phyloP scores from a whole-genome alignment of 2,888 invertebrate genomes.

The Drosophila merina region DNA sequence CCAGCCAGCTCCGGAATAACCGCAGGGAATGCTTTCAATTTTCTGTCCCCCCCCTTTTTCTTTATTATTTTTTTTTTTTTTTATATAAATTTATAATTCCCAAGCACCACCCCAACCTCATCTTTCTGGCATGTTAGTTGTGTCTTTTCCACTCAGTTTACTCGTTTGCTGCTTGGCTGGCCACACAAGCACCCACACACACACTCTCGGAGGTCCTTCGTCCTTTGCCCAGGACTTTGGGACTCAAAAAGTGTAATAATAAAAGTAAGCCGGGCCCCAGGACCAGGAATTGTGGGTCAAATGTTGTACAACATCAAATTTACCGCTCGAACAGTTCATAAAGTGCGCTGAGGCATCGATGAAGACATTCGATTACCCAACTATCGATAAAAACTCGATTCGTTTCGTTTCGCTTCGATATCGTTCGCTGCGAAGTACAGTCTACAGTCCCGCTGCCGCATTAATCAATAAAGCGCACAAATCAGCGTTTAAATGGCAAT shows the following conservation, averaged over 20 bases:
- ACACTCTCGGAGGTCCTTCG: neutral
- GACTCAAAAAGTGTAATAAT: slow-evolving; percentile 12
- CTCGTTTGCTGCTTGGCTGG: slow-evolving; percentile 65
- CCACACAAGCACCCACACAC: slow-evolving; percentile 45
- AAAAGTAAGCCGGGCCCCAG: slow-evolving; percentile 15
- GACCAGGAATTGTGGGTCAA: slow-evolving; percentile 33
- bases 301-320: slow-evolving; percentile 70
- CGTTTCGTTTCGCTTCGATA: neutral
- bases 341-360: slow-evolving; percentile 48
- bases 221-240: neutral
- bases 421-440: slow-evolving; percentile 3
- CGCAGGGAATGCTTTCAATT: slow-evolving; percentile 27
- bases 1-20: slow-evolving; percentile 4
- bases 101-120: neutral
- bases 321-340: slow-evolving; percentile 62
- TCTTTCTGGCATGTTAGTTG: slow-evolving; percentile 18
- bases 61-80: too few species aligned
- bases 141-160: slow-evolving; percentile 41
- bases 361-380: slow-evolving; percentile 43
- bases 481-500: slow-evolving; percentile 68
- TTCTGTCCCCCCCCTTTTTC: neutral
- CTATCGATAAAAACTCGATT: slow-evolving; percentile 53
- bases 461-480: slow-evolving; percentile 68
- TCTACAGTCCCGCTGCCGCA: slow-evolving; percentile 9
- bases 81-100: slow-evolving; percentile 61